Evolutionary conservation across 1,140 invertebrate species (phyloP).

Genomic region (Bombus cullumanus): DNA sequence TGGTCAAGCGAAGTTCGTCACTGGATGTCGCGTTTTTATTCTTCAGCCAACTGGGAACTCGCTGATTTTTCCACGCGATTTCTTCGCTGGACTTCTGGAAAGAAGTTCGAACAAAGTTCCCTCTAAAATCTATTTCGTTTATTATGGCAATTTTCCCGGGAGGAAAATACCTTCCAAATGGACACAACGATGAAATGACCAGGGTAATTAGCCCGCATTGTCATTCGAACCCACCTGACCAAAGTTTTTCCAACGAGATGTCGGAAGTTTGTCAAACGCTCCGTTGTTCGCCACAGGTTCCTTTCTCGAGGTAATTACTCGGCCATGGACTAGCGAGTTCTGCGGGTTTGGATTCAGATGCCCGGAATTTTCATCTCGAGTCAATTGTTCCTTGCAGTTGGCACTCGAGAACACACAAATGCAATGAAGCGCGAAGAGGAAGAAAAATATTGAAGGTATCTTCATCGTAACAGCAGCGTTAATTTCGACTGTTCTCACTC

Average conservation of each 20-base stretch:
- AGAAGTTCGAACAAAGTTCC: background rate
- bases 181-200: no score
- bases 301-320: background rate
- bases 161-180: background rate
- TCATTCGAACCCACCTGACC: constrained; percentile 15
- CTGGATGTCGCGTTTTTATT: background rate
- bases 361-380: background rate
- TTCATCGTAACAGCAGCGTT: background rate
- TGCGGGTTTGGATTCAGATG: background rate
- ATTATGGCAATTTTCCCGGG: background rate
- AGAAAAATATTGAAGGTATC: background rate
- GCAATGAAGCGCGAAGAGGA: background rate
- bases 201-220: constrained; percentile 16
- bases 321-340: background rate
- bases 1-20: background rate
- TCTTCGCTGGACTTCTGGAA: background rate
- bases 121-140: background rate
- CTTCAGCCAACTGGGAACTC: background rate
- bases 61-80: background rate
- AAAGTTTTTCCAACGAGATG: background rate
- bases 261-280: constrained; percentile 1
- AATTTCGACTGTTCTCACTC: background rate
- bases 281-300: background rate
- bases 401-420: background rate
- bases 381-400: background rate